Percentiles rank a stretch among this genome's conserved stretches.
Conservation (phyloP, 2,113 vertebrate species). For the Rhombomys opimus region DNA sequence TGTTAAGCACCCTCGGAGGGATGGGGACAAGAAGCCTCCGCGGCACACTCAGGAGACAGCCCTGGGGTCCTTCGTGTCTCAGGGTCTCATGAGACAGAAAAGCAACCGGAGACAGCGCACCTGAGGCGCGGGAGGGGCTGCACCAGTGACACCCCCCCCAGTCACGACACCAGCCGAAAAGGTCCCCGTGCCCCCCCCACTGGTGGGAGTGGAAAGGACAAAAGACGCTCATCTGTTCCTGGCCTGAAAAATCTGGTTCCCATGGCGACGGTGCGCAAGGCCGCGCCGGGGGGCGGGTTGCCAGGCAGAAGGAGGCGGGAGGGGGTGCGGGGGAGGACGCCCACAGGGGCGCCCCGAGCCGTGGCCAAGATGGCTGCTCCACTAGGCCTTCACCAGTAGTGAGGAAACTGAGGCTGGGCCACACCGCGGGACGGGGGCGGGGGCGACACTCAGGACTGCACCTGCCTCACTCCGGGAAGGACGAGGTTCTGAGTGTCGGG, state of each 20-base stretch:
- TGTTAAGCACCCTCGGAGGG: not conserved
- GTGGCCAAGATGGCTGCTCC: constrained; percentile 70
- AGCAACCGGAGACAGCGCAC: not conserved
- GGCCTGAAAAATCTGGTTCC: constrained; percentile 75
- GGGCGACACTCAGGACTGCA: not conserved
- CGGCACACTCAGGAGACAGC: not conserved
- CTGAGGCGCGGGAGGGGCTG: not conserved
- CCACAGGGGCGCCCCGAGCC: constrained; percentile 47
- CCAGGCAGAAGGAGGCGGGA: constrained; percentile 58
- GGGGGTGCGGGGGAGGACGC: constrained; percentile 52
- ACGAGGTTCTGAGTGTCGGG: not conserved
- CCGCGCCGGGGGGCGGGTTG: constrained; percentile 34
- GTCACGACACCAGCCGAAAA: constrained; percentile 7
- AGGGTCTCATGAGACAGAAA: not conserved
- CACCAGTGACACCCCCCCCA: not conserved
- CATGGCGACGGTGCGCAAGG: constrained; percentile 72
- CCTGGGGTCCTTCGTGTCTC: not conserved
- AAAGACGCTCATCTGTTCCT: constrained; percentile 65
- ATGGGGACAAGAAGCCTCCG: not conserved
- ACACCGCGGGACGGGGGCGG: not conserved
- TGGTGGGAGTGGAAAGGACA: constrained; percentile 66
- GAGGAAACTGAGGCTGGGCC: constrained; percentile 39
- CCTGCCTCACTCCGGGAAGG: not conserved
- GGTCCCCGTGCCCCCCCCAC: not conserved
- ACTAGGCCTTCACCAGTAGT: not conserved